These are phyloP conservation scores for Drosophila meridionalis DNA, from an alignment of 2,888 invertebrate species.

Conservation along the genomic window DNA sequence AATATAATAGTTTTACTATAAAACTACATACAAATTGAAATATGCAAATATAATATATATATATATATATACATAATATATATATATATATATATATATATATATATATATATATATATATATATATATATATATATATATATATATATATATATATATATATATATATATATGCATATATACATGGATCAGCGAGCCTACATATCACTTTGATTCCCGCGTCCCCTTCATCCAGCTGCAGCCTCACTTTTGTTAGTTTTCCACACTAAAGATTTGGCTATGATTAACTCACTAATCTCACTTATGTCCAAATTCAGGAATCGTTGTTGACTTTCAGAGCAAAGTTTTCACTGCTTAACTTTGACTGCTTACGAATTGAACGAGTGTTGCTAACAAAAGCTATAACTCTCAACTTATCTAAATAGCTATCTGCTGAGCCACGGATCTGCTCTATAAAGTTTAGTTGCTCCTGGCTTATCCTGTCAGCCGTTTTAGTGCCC, in stretches of 20 bases:
- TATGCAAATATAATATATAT: too few relatives aligned
- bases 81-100: too few relatives aligned
- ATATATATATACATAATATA: too few relatives aligned
- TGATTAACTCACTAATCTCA: constrained; percentile 13
- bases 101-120: too few relatives aligned
- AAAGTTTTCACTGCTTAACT: constrained; percentile 12
- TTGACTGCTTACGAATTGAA: constrained; percentile 34
- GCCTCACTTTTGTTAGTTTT: background rate
- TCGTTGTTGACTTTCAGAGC: background rate
- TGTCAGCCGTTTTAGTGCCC: constrained; percentile 43
- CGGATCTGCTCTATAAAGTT: constrained; percentile 56
- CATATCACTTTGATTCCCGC: too few relatives aligned
- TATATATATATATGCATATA: too few relatives aligned
- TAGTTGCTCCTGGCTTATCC: constrained; percentile 49
- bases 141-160: too few relatives aligned
- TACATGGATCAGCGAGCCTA: too few relatives aligned
- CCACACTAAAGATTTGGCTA: background rate
- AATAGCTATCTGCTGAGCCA: constrained; percentile 48
- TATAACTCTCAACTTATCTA: constrained; percentile 54
- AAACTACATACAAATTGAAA: too few relatives aligned
- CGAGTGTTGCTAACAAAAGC: constrained; percentile 36
- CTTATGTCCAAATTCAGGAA: constrained; percentile 14
- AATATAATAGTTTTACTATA: too few relatives aligned
- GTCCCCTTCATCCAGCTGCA: background rate
- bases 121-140: too few relatives aligned